Percentiles rank a stretch among this genome's conserved stretches.
Conservation (phyloP, 1,140 invertebrate species). For the Cotesia glomerata region DNA sequence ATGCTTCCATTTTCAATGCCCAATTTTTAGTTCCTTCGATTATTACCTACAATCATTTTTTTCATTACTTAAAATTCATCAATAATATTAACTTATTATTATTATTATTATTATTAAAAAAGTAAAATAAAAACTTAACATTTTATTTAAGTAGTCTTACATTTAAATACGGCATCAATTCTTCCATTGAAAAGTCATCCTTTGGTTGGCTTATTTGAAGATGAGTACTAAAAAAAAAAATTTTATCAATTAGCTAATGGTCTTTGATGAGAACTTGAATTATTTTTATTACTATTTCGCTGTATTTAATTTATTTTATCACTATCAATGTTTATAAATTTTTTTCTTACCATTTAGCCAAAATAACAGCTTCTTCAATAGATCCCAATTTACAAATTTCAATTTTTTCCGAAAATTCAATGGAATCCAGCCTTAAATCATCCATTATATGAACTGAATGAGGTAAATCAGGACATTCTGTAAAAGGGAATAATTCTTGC, state of each 20-base stretch:
- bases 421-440: constrained; percentile 81
- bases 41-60: constrained; percentile 43
- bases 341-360: constrained; percentile 71
- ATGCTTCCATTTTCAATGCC: constrained; percentile 70
- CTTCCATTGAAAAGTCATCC: constrained; percentile 79
- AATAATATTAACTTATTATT: background rate
- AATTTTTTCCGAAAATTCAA: constrained; percentile 72
- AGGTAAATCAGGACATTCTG: constrained; percentile 62
- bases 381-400: constrained; percentile 69
- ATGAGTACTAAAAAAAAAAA: constrained; percentile 62
- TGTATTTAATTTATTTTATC: too few relatives aligned
- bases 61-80: constrained; percentile 16
- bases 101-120: background rate
- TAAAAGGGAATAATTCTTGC: constrained; percentile 50
- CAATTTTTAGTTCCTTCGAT: constrained; percentile 68
- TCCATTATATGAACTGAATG: constrained; percentile 78
- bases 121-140: too few relatives aligned
- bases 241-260: constrained; percentile 18
- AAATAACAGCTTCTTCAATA: constrained; percentile 79
- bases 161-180: constrained; percentile 79
- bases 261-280: background rate
- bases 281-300: background rate
- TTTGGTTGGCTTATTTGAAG: constrained; percentile 75
- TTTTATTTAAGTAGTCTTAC: constrained; percentile 54
- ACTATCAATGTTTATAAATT: constrained; percentile 18